A percentile compares a stretch with the other conserved stretches of the same genome.
These are phyloP conservation scores for Drosophila melanosoma DNA, from an alignment of 2,888 invertebrate species.

Conservation along the genomic window DNA sequence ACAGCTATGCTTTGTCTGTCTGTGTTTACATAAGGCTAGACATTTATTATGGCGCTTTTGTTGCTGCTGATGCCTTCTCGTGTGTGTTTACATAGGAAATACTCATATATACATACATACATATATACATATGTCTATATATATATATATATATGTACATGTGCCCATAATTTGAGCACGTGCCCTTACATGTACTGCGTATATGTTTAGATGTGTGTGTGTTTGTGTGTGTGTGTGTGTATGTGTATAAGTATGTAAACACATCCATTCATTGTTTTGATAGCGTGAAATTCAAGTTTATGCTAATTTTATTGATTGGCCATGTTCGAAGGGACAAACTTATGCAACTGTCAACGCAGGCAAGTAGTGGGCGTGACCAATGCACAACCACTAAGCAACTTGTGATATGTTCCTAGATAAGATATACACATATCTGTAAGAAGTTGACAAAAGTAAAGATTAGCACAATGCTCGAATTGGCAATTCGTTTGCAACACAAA, in stretches of 20 bases:
- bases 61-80: slow-evolving; percentile 21
- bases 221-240: slow-evolving; percentile 1
- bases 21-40: slow-evolving; percentile 70
- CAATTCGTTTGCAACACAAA: not conserved
- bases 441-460: not conserved
- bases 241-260: slow-evolving; percentile 27
- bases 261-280: slow-evolving; percentile 57
- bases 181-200: not conserved
- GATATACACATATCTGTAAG: not conserved
- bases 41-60: slow-evolving; percentile 65
- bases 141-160: not conserved
- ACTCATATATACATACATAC: not conserved
- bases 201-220: not conserved
- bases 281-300: slow-evolving; percentile 67
- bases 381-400: slow-evolving; percentile 1
- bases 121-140: not conserved
- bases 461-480: not conserved
- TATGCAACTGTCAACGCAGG: not conserved
- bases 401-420: slow-evolving; percentile 3
- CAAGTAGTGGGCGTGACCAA: slow-evolving; percentile 37
- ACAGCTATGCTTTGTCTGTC: slow-evolving; percentile 37
- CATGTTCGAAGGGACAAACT: not conserved
- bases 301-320: slow-evolving; percentile 76
- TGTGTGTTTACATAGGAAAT: slow-evolving; percentile 52
- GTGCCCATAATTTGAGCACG: not conserved